These are phyloP conservation scores for Patella depressa DNA, from an alignment of 2,888 invertebrate species.

Conservation along the genomic window DNA sequence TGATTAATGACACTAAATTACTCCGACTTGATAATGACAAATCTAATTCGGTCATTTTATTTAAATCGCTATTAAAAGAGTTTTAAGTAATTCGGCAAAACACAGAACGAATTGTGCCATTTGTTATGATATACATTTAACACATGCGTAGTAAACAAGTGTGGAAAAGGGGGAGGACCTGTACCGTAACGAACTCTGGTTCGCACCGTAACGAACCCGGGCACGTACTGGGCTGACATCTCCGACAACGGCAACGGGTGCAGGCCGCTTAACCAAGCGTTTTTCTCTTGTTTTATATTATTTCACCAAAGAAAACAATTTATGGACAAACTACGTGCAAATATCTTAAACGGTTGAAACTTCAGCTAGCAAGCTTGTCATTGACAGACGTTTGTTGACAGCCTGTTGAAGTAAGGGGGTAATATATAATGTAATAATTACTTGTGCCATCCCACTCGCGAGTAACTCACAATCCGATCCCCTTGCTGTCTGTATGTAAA, in stretches of 20 bases:
- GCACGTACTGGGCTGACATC: neutral
- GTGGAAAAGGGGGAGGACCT: neutral
- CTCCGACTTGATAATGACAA: no score
- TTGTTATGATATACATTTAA: neutral
- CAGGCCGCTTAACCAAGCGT: constrained; percentile 5
- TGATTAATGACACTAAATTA: no score
- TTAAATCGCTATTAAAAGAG: no score
- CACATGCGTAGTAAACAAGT: neutral
- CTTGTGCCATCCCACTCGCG: neutral
- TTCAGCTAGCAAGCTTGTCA: neutral
- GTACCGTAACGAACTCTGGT: neutral
- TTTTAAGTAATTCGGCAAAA: neutral
- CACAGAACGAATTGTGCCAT: neutral
- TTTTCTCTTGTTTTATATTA: neutral
- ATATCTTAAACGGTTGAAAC: constrained; percentile 10
- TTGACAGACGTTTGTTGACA: neutral
- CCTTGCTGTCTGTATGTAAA: neutral
- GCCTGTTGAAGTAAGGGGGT: neutral
- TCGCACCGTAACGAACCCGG: no score
- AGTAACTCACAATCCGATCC: no score
- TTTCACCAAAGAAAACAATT: neutral
- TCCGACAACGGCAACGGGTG: neutral
- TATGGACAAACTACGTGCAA: constrained; percentile 5
- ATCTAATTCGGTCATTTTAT: no score
- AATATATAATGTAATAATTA: constrained; percentile 12